Evolutionary conservation across 2,888 invertebrate species (phyloP), one percentile per base, ranked within the genome.

Genomic region (Eurois occulta): DNA sequence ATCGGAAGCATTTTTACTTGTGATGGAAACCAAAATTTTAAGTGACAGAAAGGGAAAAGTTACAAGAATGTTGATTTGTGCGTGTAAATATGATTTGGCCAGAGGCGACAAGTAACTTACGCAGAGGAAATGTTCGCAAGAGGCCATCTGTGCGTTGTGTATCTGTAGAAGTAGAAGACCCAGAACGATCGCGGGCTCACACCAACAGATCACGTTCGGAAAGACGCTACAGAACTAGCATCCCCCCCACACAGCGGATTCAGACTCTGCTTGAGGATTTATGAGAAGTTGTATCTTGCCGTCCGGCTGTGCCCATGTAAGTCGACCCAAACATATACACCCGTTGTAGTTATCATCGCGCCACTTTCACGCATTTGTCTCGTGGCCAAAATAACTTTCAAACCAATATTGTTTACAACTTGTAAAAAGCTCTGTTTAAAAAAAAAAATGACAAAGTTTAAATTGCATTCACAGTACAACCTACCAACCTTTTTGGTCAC

Each of bases 401-500:
- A 21, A 48, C 21, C 21, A 48, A 48, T 48, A 21, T 21, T 48
- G 48, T 21, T 46, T 16, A 46, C 18, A 46, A 46, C 18, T 46
- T 18, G 21, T 7, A 46, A 48, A 48, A 21, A 21, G 10, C 21
- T 21, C 21, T 48, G 24, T 7, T 48, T 8, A 21, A 48, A 1
- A 3, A 52, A 24, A n/a, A 52, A 24, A 24, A 52, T 5, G 24
- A 24, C 3, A 2, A 55, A 13, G n/a, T 55, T n/a, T 55, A 11
- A 55, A n/a, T 55, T n/a, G 55, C n/a, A 2, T n/a, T 13, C 10
- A 55, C n/a, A n/a, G 11, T n/a, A 65, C n/a, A 41, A 41, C 21
- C 21, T 13, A 72, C 78, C 18, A 69, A 86, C 86, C 86, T 77
- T 80, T 35, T 21, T 35, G 10, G 43, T 41, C 35, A 3, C 3